Percentiles rank a stretch among this genome's conserved stretches.
Evolutionary conservation across 2,888 invertebrate genomes (phyloP).

Genomic region (Arrhopalites spinosus): DNA sequence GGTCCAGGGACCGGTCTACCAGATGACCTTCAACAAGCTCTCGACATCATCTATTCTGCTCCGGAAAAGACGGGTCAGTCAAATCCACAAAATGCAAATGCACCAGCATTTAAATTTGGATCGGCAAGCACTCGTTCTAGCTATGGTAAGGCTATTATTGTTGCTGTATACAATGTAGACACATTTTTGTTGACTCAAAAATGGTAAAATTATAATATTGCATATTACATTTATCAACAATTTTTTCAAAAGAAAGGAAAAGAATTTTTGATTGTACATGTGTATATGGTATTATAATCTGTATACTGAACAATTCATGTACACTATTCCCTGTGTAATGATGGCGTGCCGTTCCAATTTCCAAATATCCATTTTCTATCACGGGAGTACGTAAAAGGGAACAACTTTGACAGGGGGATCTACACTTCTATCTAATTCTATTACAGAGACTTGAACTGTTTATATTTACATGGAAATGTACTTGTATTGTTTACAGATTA

Average conservation of each 20-base stretch:
- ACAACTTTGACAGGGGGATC: no score
- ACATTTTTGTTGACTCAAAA: background rate
- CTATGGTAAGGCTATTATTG: slow-evolving; percentile 46
- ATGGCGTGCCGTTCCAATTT: no score
- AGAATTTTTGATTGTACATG: no score
- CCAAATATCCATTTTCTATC: no score
- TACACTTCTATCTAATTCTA: no score
- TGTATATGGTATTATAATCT: no score
- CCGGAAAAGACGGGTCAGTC: slow-evolving; percentile 12
- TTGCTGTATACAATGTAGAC: background rate
- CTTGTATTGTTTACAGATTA: slow-evolving; percentile 17
- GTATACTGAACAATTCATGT: no score
- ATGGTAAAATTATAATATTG: background rate
- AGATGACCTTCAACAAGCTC: slow-evolving; percentile 53
- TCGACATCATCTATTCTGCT: slow-evolving; percentile 54
- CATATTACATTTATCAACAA: no score
- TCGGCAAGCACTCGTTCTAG: slow-evolving; percentile 45
- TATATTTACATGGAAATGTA: background rate
- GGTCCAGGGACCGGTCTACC: slow-evolving; percentile 37
- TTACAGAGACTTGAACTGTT: no score
- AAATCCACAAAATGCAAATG: background rate
- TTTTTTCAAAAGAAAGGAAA: no score
- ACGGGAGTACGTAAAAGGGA: no score
- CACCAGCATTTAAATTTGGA: slow-evolving; percentile 42
- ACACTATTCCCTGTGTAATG: no score